phyloP scores from a whole-genome alignment of 2,888 invertebrate species.

The Drosophila anomelani region DNA sequence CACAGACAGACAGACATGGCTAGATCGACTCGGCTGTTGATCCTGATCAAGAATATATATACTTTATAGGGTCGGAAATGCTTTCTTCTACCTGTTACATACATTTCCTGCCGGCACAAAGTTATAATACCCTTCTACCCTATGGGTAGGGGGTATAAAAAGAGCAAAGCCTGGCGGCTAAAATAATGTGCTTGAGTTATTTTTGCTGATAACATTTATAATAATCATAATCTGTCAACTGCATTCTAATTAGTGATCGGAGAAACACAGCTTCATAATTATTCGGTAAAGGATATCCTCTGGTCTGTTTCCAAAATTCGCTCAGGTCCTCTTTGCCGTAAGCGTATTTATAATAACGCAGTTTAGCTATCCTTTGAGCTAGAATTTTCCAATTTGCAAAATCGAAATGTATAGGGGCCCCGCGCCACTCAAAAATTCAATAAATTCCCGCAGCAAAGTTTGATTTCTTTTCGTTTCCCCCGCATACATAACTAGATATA shows the following conservation, averaged over 20 bases:
- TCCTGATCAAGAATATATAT: too few species aligned
- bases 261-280: neutral
- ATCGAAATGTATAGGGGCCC: neutral
- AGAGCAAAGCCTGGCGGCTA: too few species aligned
- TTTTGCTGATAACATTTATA: too few species aligned
- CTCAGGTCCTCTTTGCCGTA: neutral
- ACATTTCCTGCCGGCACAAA: too few species aligned
- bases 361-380: neutral
- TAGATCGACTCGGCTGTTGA: too few species aligned
- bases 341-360: neutral
- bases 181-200: too few species aligned
- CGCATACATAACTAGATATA: constrained; percentile 8
- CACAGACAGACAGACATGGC: too few species aligned
- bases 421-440: constrained; percentile 29
- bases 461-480: constrained; percentile 18
- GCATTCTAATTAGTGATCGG: neutral
- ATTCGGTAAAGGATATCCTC: neutral
- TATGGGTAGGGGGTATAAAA: too few species aligned
- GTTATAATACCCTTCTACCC: too few species aligned
- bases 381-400: constrained; percentile 1
- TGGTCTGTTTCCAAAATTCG: constrained; percentile 2
- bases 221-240: neutral
- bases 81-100: too few species aligned
- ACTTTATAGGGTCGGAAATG: too few species aligned
- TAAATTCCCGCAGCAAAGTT: constrained; percentile 28